Base-by-base conservation (phyloP, 2,113 vertebrate species). In the Lagopus leucura region DNA sequence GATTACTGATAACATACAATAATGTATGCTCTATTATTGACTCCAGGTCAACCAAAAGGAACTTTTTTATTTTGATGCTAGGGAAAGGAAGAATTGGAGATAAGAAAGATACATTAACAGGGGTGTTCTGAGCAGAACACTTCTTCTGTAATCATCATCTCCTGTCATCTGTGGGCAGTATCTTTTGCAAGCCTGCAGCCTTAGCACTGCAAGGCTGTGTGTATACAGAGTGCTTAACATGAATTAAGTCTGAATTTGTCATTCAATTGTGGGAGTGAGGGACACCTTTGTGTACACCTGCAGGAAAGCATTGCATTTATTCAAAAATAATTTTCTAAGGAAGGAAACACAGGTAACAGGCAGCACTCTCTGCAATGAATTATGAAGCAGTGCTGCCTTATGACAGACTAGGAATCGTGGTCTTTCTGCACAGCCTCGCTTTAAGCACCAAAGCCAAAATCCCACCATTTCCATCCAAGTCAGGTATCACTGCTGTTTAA, bases 401-500 rank as follows among this genome's bases (percentile, higher is more conserved):
- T 34, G 28, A 38, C 58, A 40, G 43, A 12, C 10, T 15, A 4
- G 34, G 25, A 82, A 6, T 30, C 55, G 47, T 47, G 30, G 52
- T 20, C n/a, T 27, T 28, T 4, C 2, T 11, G 4, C 1, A 10
- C 13, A 61, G 34, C 48, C 17, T 63, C 57, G 34, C 21, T 4
- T 63, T 30, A 45, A 58, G 72, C 54, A 57, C 13, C 15, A 67
- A 73, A 48, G 45, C 61, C 84, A 63, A 48, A 24, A 12, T 17
- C 21, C 21, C 21, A 14, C 19, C 8, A 18, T 21, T 25, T 15
- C 16, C 17, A 60, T n/a, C 7, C 22, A 24, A 14, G 12, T 8
- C 74, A 40, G 15, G 38, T 32, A 14, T 24, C 1, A 0, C 3
- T 2, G 0, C 18, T 28, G 27, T 88, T 69, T 36, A n/a, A 36